phyloP scores from a whole-genome alignment of 2,888 invertebrate species.

The Noctua janthe region DNA sequence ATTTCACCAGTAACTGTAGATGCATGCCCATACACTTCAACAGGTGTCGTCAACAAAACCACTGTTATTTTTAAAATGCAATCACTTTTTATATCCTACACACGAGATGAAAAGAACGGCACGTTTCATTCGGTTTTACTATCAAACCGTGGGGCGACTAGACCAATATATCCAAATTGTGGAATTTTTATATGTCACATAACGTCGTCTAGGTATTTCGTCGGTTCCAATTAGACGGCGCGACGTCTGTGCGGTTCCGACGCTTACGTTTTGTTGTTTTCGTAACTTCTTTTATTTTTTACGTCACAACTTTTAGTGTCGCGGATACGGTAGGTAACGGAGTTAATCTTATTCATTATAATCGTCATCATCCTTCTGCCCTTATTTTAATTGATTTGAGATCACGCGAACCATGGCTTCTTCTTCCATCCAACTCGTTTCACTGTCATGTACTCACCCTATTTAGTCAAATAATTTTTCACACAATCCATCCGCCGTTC shows the following conservation, averaged over 20 bases:
- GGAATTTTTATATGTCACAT: slow-evolving; percentile 85
- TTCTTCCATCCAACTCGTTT: too few relatives aligned
- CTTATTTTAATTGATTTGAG: neutral
- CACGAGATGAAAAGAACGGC: slow-evolving; percentile 57
- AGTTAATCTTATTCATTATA: neutral
- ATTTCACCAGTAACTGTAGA: neutral
- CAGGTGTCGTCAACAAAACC: neutral
- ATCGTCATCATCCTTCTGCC: neutral
- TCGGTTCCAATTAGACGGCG: slow-evolving; percentile 80
- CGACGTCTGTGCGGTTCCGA: slow-evolving; percentile 69
- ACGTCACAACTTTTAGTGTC: slow-evolving; percentile 25
- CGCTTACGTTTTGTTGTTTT: slow-evolving; percentile 56
- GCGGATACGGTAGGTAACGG: slow-evolving; percentile 8
- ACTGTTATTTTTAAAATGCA: slow-evolving; percentile 56
- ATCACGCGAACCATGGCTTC: too few relatives aligned
- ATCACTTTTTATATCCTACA: slow-evolving; percentile 41
- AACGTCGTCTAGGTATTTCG: slow-evolving; percentile 82
- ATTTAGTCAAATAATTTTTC: too few relatives aligned
- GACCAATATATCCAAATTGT: slow-evolving; percentile 76
- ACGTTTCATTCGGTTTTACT: slow-evolving; percentile 60
- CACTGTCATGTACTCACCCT: too few relatives aligned
- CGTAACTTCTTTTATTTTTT: slow-evolving; percentile 35
- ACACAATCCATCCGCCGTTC: too few relatives aligned
- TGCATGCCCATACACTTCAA: neutral
- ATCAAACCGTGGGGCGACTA: slow-evolving; percentile 57